phyloP scores from a whole-genome alignment of 2,888 invertebrate genomes.

The Oscheius sp. region DNA sequence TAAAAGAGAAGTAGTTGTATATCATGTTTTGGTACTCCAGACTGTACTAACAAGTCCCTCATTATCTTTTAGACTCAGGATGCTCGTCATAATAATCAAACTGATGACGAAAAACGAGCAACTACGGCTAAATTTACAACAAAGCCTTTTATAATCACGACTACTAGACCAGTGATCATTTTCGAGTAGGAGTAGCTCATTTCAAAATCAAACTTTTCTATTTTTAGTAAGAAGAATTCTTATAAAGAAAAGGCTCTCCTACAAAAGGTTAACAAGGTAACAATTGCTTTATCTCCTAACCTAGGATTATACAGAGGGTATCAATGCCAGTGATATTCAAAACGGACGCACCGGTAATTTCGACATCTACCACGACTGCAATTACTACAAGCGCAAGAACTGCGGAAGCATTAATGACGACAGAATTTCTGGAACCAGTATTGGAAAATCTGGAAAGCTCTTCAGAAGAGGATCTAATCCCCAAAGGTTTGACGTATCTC shows the following conservation, averaged over 20 bases:
- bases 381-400: neutral
- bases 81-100: neutral
- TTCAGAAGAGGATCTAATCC: neutral
- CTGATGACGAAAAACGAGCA: neutral
- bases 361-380: neutral
- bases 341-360: no score
- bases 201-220: no score
- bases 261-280: no score
- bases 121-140: neutral
- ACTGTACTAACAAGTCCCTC: neutral
- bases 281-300: no score
- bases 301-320: no score
- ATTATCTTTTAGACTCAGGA: no score
- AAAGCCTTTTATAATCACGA: neutral
- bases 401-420: neutral
- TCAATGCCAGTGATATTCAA: no score
- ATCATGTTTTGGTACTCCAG: neutral
- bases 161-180: slow-evolving; percentile 23
- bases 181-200: slow-evolving; percentile 13
- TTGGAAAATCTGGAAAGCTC: neutral
- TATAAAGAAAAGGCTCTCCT: no score
- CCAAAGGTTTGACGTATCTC: neutral
- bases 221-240: no score
- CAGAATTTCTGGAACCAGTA: slow-evolving; percentile 17
- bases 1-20: neutral